Evolutionary conservation across 2,797 vertebrate genomes (phyloP), one percentile per base, ranked within the genome.

Genomic region (Parauchenoglanis punctatus): DNA sequence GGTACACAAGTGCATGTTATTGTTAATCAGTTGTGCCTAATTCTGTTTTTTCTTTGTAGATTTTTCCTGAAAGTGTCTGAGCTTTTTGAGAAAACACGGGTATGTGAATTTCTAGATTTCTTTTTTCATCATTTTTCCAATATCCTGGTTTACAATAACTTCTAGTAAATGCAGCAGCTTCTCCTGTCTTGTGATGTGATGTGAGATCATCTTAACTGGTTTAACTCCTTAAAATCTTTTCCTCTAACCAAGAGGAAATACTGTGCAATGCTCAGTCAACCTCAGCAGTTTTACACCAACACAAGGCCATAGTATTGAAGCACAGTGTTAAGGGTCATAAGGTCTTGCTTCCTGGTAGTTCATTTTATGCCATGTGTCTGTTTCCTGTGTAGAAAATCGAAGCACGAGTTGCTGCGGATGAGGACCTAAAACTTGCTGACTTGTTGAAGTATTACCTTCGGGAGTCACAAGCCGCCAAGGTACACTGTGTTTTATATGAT

Each of bases 381-480:
- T 87, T 78, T 73, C 17, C 87, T 92, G 81, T 93, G 13, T 91
- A 99, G 98, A 99, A 99, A 96, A 98, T 99, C 87, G 98, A 99
- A 91, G 97, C 98, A 86, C 96, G 98, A 1, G 98, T 99, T 0
- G 98, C 98, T 87, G 98, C 98, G 44, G 98, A 99, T 91, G 98
- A 99, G 91, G 98, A 99, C 92, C 96, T 99, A 94, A 99, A 99
- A 91, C 96, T 99, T 91, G 98, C 98, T 31, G 98, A 99, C 92
- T 96, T 99, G 93, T 94, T 99, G 89, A 99, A 99, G 92, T 99
- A 99, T 46, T 99, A 99, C 91, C 96, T 99, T 95, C 96, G 98
- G 90, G 98, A 99, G 95, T 99, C 98, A 0, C 98, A 99, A 95
- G 98, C 98, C 91, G 98, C 98, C 87, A 99, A 99, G 98, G 98